Percentiles rank a stretch among this genome's conserved stretches.
Evolutionary conservation across 2,888 invertebrate genomes (phyloP).

Genomic region (Ichneumon xanthorius): DNA sequence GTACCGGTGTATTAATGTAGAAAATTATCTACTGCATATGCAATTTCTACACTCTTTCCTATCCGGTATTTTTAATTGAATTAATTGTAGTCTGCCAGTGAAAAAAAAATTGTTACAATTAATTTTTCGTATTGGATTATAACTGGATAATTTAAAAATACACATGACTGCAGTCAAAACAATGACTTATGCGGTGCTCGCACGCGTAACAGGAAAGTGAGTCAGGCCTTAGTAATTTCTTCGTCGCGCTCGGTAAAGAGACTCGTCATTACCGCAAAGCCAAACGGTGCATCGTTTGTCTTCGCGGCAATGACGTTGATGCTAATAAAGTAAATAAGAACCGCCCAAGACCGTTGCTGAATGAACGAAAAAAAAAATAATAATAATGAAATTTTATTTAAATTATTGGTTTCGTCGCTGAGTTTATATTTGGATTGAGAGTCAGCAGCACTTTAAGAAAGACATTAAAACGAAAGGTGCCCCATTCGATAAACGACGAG

Average conservation of each 20-base stretch:
- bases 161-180: slow-evolving; percentile 23
- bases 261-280: slow-evolving; percentile 66
- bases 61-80: not conserved
- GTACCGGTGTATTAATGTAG: not conserved
- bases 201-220: slow-evolving; percentile 68
- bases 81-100: not conserved
- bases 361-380: slow-evolving; percentile 1
- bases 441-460: not conserved
- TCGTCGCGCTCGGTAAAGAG: slow-evolving; percentile 47
- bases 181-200: slow-evolving; percentile 30
- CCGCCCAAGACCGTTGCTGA: slow-evolving; percentile 4
- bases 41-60: not conserved
- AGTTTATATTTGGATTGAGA: slow-evolving; percentile 18
- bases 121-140: not conserved
- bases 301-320: not conserved
- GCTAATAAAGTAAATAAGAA: slow-evolving; percentile 11
- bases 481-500: slow-evolving; percentile 34
- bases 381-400: slow-evolving; percentile 15
- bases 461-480: slow-evolving; percentile 38
- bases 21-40: not conserved
- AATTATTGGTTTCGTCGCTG: not conserved
- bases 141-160: not conserved
- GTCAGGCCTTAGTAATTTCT: slow-evolving; percentile 66
- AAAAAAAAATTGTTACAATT: not conserved
- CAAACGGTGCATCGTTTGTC: slow-evolving; percentile 13